Base-by-base conservation (phyloP, 2,888 invertebrate species). In the Apamea sordens region DNA sequence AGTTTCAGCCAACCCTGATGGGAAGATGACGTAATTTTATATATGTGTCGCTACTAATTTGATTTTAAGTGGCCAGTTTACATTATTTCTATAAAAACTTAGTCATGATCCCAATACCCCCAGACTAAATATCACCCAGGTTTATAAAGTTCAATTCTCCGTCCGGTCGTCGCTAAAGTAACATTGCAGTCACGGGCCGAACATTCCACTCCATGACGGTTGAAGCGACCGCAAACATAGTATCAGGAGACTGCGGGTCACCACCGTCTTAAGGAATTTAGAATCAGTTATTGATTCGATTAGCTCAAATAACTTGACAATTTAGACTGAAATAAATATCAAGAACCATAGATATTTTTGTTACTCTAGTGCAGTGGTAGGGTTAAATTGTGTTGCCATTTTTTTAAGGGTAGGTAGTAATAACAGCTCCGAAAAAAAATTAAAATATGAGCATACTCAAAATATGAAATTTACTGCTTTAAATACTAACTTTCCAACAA, bases 161-260 rank as follows among this genome's bases (percentile, higher is more conserved):
- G 2, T 44, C 3, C 44, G 36, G 24, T 61, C 13, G 28, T 75
- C 10, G 28, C 6, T 36, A 6, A 10, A 21, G 56, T 56, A 72
- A 50, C 36, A 72, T 65, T 72, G 44, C 67, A 28, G 50, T 47
- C 68, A 59, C 67, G 76, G 13, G 7, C 15, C 41, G 18, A 53
- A 61, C 73, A 82, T 82, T 77, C 63, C 72, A 41, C 41, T 80
- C 41, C 73, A 63, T 32, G 83, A 77, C 59, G 53, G 50, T 5
- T n/a, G 28, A 64, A 53, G 61, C 15, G 76, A 73, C 78, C 83
- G 53, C 73, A 28, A 50, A 59, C 73, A 50, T 41, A 63, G 8
- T 56, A 56, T 47, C 44, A 28, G 36, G 59, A 67, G 53, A 80
- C 80, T 56, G 68, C 24, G 76, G 67, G 8, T 24, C 24, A 28